Conservation (phyloP, 2,113 vertebrate species). For the Aldabrachelys gigantea region DNA sequence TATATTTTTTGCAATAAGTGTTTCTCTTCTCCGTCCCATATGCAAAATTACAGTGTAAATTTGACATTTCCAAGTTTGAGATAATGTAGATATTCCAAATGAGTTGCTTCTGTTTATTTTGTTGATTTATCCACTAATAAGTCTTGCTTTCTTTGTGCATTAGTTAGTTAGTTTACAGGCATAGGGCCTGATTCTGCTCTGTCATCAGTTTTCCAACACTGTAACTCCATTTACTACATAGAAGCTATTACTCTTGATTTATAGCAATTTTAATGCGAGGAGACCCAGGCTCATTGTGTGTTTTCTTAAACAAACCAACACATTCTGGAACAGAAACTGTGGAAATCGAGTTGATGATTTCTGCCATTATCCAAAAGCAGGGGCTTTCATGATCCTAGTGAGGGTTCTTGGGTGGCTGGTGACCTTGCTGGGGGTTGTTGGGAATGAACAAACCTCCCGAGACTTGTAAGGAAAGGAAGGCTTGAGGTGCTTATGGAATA, state of each 20-base stretch:
- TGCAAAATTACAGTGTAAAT: slow-evolving; percentile 12
- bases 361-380: fast-evolving
- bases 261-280: not conserved
- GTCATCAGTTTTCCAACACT: not conserved
- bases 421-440: not conserved
- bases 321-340: not conserved
- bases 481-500: not conserved
- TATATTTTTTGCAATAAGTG: not conserved
- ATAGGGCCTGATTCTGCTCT: not conserved
- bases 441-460: not conserved
- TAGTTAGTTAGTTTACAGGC: not conserved
- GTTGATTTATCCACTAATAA: not conserved
- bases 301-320: not conserved
- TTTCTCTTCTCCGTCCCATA: not conserved
- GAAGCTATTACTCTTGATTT: not conserved
- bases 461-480: not conserved
- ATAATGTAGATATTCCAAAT: not conserved
- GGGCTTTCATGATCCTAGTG: fast-evolving
- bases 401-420: not conserved
- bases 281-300: not conserved
- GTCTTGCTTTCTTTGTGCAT: not conserved
- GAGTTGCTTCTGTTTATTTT: not conserved
- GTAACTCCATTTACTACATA: not conserved
- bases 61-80: not conserved
- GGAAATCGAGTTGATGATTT: not conserved